phyloP scores from a whole-genome alignment of 2,113 vertebrate genomes.

The Cavia aperea region DNA sequence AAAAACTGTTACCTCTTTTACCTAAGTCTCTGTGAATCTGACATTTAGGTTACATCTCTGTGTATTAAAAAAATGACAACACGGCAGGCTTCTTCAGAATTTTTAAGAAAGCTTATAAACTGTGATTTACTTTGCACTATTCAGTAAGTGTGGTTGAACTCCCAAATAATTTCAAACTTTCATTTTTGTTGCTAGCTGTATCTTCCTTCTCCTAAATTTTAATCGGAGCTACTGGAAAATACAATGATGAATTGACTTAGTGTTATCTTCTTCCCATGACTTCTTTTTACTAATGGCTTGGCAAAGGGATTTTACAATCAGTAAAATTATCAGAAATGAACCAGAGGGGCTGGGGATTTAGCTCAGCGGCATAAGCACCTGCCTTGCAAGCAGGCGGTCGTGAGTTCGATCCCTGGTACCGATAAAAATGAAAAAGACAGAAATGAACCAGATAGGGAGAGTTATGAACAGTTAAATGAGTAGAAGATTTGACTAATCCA shows the following conservation, averaged over 20 bases:
- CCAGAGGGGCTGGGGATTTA: not conserved
- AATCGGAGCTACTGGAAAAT: not conserved
- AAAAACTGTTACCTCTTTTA: not conserved
- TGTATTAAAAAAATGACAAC: not conserved
- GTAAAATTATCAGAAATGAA: not conserved
- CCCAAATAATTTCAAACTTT: not conserved
- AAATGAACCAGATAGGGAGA: not conserved
- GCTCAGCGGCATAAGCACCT: too few relatives aligned
- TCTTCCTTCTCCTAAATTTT: not conserved
- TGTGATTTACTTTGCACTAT: not conserved
- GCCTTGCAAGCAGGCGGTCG: too few relatives aligned
- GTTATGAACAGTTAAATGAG: not conserved
- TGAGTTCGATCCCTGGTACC: too few relatives aligned
- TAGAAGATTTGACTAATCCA: not conserved
- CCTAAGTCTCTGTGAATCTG: not conserved
- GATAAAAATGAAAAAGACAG: too few relatives aligned
- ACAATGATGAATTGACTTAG: not conserved
- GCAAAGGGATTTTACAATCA: not conserved
- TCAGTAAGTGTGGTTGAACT: not conserved
- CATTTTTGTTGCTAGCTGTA: not conserved
- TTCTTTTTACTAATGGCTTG: not conserved
- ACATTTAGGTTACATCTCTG: not conserved
- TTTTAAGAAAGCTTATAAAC: not conserved
- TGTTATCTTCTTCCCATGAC: not conserved
- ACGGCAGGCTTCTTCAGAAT: not conserved